phyloP scores from a whole-genome alignment of 2,797 vertebrate species.

The Phalanger gymnotis region DNA sequence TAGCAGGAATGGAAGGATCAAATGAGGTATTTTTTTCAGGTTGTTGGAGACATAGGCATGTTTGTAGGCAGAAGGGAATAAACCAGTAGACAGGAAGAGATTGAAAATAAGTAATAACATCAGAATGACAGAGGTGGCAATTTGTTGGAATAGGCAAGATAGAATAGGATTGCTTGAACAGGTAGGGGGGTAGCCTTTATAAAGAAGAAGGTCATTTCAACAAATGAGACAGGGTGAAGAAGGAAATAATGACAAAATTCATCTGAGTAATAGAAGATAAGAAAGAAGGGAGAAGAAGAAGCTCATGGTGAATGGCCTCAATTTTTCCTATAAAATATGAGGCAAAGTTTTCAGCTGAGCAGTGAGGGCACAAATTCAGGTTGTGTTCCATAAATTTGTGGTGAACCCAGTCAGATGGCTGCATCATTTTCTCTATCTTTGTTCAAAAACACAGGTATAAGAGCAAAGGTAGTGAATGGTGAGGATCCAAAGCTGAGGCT shows the following conservation, averaged over 20 bases:
- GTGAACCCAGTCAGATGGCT: neutral
- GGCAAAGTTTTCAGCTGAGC: neutral
- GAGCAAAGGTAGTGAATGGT: neutral
- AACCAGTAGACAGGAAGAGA: neutral
- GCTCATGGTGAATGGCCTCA: neutral
- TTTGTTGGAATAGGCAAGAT: neutral
- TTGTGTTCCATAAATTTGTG: neutral
- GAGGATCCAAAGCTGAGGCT: neutral
- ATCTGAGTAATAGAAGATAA: neutral
- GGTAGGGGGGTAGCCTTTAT: neutral
- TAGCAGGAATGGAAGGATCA: neutral
- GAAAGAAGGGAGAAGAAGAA: neutral
- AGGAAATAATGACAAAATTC: neutral
- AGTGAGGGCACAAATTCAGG: neutral
- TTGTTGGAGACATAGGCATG: neutral
- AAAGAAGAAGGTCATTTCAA: neutral
- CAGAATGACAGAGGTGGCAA: neutral
- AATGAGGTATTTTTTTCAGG: neutral
- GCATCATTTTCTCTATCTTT: neutral
- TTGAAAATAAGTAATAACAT: neutral
- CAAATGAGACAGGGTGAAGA: neutral
- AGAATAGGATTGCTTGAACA: neutral
- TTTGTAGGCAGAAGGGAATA: neutral
- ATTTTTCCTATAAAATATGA: neutral
- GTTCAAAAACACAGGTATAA: neutral